Conservation (phyloP, 2,888 invertebrate genomes). For the Zelleria hepariella region DNA sequence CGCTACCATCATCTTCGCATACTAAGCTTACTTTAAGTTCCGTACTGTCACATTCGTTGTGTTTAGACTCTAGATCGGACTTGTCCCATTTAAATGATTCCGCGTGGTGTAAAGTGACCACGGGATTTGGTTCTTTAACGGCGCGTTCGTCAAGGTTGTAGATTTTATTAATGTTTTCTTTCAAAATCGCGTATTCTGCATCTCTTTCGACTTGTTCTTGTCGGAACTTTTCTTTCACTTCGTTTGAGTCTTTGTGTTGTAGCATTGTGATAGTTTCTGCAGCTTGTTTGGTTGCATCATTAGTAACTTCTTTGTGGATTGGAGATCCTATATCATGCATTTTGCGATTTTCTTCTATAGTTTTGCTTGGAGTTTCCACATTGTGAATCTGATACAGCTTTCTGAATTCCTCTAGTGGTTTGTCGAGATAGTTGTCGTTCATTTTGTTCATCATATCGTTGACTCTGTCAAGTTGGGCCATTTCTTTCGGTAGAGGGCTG, state of each 20-base stretch:
- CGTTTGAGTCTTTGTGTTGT: conserved; percentile 5
- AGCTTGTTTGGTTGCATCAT: too few species aligned
- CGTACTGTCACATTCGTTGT: not conserved
- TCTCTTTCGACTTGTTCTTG: conserved; percentile 17
- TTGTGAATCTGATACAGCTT: conserved; percentile 32
- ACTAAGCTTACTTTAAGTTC: conserved; percentile 9
- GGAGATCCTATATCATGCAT: too few species aligned
- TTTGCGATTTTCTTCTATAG: not conserved
- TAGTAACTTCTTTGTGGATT: too few species aligned
- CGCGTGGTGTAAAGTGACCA: not conserved
- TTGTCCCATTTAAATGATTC: not conserved
- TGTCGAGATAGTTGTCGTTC: conserved; percentile 37
- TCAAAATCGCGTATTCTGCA: conserved; percentile 32
- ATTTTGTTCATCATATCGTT: conserved; percentile 9
- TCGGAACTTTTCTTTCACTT: conserved; percentile 12
- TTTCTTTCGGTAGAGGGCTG: conserved; percentile 28
- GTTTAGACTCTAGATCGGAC: conserved; percentile 4
- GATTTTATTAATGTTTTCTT: conserved; percentile 33
- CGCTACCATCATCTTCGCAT: not conserved
- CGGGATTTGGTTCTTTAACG: not conserved
- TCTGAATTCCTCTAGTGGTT: conserved; percentile 48
- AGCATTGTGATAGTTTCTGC: not conserved
- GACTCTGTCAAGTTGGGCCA: conserved; percentile 14
- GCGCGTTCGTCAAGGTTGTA: conserved; percentile 23
- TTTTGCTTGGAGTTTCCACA: conserved; percentile 2